Evolutionary conservation across 2,113 vertebrate genomes (phyloP), one percentile per base, ranked within the genome.

Genomic region (Dendrocopos noguchii): DNA sequence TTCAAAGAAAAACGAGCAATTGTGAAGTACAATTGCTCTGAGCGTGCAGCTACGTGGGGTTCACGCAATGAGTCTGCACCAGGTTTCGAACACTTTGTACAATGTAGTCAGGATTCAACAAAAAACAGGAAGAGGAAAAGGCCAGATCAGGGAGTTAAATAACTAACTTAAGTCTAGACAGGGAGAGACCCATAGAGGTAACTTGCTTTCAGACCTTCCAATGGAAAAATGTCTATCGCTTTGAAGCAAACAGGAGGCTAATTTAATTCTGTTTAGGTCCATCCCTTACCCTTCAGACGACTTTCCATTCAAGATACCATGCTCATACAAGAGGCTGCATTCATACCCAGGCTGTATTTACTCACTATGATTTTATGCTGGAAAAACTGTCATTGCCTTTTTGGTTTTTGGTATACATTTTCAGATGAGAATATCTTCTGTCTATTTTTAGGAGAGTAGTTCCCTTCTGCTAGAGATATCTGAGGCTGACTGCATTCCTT

Each of bases 401-500:
- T 91, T 82, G 90, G 84, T 47, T 94, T 94, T 83, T 83, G 80
- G 90, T 86, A 80, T 78, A 91, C 55, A 52, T 91, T 93, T 92
- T 91, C 93, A 90, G 80, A 94, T 42, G 76, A 89, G 70, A 95
- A 15, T 55, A 86, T 85, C 68, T 95, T 83, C 79, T 73, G 34
- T 22, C 74, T 95, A 86, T 92, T 96, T 91, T 95, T 93, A 88
- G 82, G 92, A 80, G 68, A 94, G 91, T 53, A 77, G 68, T 39
- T 92, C 87, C 73, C 72, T 92, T 91, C 81, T 92, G 68, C 73
- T 95, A 84, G 57, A 88, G 70, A 80, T 84, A 71, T 34, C 67
- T 70, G 70, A 90, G 83, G 77, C 86, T 84, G 72, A 90, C 61
- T 96, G 61, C 82, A 72, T 73, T 94, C 63, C 79, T 65, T 70